Conservation (phyloP, 2,797 vertebrate genomes). For the Xenops minutus region DNA sequence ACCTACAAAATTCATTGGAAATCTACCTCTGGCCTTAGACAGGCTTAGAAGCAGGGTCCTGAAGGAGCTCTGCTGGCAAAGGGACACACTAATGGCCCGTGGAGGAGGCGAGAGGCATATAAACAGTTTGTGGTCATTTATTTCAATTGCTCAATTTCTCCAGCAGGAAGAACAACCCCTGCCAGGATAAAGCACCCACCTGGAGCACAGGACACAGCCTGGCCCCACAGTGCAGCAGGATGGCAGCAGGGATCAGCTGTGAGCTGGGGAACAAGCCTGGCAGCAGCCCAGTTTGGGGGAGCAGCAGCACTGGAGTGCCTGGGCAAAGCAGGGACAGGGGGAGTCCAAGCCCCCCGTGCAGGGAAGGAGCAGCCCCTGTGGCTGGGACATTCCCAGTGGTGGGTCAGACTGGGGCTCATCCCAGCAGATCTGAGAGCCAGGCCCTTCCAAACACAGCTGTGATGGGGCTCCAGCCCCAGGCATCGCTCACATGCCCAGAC, state of each 20-base stretch:
- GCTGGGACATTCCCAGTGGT: background rate
- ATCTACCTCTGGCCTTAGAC: background rate
- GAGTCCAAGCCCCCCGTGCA: background rate
- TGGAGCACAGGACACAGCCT: background rate
- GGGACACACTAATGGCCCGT: background rate
- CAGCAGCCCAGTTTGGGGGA: background rate
- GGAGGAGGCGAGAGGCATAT: background rate
- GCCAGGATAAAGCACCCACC: background rate
- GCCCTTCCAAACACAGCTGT: background rate
- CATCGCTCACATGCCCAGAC: background rate
- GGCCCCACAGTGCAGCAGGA: background rate
- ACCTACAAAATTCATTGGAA: background rate
- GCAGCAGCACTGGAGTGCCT: background rate
- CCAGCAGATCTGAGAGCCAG: background rate
- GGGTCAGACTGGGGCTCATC: background rate
- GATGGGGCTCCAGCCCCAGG: background rate
- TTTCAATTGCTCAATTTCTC: background rate
- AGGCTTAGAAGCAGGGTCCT: background rate
- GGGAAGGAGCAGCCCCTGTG: fast-evolving
- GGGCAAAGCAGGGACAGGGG: fast-evolving
- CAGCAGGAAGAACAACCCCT: background rate
- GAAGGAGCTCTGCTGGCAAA: background rate
- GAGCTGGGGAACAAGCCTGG: background rate
- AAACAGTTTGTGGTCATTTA: background rate
- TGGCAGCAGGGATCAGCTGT: background rate